Base-by-base conservation (phyloP, 2,797 vertebrate species). In the Lophotriccus pileatus region DNA sequence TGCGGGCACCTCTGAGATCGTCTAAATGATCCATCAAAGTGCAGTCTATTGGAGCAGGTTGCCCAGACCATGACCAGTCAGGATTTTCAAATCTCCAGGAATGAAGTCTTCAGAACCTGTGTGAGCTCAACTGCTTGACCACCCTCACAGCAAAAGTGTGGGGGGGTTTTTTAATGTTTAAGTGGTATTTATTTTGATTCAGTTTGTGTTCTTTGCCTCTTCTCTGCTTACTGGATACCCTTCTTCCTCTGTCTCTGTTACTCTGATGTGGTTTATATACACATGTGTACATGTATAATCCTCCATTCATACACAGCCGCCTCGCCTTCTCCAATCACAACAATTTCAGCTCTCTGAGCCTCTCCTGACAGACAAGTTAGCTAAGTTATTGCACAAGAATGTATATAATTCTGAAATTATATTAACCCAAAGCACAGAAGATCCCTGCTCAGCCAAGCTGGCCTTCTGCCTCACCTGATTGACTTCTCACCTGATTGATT, bases 251-350 rank as follows among this genome's bases (percentile, higher is more conserved):
- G 28, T 36, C n/a, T 55, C 37, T 14, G 11, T 78, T 69, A 30
- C 9, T 41, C 22, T 17, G 10, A 2, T 27, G 18, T 62, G 56
- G 9, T 63, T 78, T 78, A 34, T 23, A 46, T 23, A 30, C 19
- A 23, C 5, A 3, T 7, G 3, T 44, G 15, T 52, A 22, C 37
- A 62, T 41, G 25, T 62, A 46, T 46, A 47, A 66, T 79, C 21
- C 24, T 20, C 10, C 6, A 24, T 49, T 7, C 11, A 25, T 6
- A 36, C 1, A 5, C 12, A 6, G 19, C 4, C 6, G 3, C 22
- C 13, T 69, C 1, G 1, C 36, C 4, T 43, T 70, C 39, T 50
- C 15, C n/a, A 39, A 16, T 21, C 5, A 56, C 10, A 69, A 44
- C 19, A 76, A 3, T 10, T 64, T 27, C 12, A 74, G 15, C 21